Percentiles rank a stretch among this genome's conserved stretches.
Evolutionary conservation across 2,888 invertebrate species (phyloP).

Genomic region (Argyra leucocephala): DNA sequence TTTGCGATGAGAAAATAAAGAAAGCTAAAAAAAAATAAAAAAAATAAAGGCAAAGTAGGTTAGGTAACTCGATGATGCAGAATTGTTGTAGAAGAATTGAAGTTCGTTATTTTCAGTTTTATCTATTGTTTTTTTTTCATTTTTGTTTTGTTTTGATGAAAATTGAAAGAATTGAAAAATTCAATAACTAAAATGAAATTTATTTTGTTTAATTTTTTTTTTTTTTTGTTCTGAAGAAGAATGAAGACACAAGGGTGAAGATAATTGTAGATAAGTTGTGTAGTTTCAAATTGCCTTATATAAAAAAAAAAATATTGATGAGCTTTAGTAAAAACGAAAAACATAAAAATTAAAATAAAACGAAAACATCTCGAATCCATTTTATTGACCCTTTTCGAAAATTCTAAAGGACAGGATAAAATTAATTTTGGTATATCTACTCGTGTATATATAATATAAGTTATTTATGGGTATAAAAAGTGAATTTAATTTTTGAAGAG

Average conservation of each 20-base stretch:
- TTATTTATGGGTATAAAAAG: no score
- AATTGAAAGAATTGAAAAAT: background rate
- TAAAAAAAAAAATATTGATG: background rate
- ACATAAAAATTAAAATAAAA: no score
- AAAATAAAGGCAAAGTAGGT: background rate
- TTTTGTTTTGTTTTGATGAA: background rate
- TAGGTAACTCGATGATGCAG: background rate
- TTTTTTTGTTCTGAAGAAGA: background rate
- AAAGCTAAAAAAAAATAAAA: background rate
- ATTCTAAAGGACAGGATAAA: no score
- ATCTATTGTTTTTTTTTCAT: no score
- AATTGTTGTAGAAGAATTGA: background rate
- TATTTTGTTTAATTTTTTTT: slow-evolving; percentile 1
- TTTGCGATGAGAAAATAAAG: background rate
- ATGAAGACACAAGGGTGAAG: background rate
- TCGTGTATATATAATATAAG: no score
- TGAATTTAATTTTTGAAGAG: no score
- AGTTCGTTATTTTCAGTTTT: no score
- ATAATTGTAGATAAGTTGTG: slow-evolving; percentile 2
- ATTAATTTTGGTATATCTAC: no score
- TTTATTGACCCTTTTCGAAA: no score
- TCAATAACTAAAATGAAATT: slow-evolving; percentile 6
- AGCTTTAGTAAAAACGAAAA: background rate
- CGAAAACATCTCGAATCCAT: no score
- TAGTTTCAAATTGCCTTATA: background rate